These are phyloP conservation scores for Ciconia nigra DNA, from an alignment of 2,797 vertebrate genomes.

Conservation along the genomic window DNA sequence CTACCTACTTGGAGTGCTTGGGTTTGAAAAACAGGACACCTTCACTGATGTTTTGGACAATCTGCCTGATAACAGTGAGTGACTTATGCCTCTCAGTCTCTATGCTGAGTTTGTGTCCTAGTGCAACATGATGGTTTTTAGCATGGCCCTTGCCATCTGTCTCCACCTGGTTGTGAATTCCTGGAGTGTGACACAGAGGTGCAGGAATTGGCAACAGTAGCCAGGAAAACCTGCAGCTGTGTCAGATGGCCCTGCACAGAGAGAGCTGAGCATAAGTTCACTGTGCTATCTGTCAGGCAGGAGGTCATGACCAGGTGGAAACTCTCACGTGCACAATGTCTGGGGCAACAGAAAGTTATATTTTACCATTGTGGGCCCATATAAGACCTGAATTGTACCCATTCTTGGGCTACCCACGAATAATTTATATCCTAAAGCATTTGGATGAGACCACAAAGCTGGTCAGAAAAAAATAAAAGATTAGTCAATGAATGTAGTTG, in stretches of 20 bases:
- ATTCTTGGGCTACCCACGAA: neutral
- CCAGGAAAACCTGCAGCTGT: neutral
- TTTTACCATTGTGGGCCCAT: neutral
- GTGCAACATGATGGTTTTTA: neutral
- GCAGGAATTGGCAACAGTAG: neutral
- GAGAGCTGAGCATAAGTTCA: neutral
- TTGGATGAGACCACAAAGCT: neutral
- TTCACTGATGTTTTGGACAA: neutral
- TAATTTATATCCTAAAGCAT: neutral
- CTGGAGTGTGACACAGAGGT: neutral
- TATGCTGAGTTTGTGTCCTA: neutral
- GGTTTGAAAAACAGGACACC: neutral
- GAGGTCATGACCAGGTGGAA: neutral
- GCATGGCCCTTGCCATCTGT: neutral
- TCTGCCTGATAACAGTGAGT: neutral
- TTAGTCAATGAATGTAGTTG: neutral
- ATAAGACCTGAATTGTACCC: neutral
- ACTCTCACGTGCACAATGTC: neutral
- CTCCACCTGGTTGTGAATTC: neutral
- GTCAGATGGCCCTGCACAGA: neutral
- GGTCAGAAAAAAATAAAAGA: neutral
- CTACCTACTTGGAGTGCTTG: rapidly evolving
- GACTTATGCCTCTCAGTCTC: neutral
- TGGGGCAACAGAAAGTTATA: neutral
- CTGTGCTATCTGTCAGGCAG: neutral